phyloP scores from a whole-genome alignment of 2,888 invertebrate genomes.

The Diarsia dahlii region DNA sequence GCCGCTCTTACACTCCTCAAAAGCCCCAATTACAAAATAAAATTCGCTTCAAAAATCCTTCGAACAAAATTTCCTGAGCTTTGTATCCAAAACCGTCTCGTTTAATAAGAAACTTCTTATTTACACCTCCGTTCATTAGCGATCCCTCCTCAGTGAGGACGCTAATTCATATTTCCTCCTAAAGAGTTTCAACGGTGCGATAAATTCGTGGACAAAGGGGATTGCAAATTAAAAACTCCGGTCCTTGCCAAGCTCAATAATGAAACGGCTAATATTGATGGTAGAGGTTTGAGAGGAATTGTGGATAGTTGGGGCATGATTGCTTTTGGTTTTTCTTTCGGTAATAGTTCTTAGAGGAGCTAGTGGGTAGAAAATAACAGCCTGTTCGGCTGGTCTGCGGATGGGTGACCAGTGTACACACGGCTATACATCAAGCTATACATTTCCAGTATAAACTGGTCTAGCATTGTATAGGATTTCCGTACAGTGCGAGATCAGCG shows the following conservation, averaged over 20 bases:
- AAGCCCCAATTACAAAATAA: constrained; percentile 44
- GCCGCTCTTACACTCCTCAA: not conserved
- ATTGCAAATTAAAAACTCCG: constrained; percentile 87
- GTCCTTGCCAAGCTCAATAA: constrained; percentile 81
- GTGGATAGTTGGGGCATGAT: constrained; percentile 30
- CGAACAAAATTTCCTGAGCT: constrained; percentile 55
- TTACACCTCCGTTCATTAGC: constrained; percentile 77
- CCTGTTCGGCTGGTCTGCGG: too few species aligned
- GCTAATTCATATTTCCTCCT: constrained; percentile 87
- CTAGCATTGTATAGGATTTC: too few species aligned
- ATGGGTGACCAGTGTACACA: too few species aligned
- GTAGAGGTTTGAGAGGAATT: constrained; percentile 67
- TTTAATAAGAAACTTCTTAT: constrained; percentile 69
- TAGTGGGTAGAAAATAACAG: too few species aligned
- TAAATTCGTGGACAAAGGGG: constrained; percentile 86
- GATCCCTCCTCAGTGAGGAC: constrained; percentile 77
- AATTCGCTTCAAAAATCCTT: constrained; percentile 26
- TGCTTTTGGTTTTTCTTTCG: too few species aligned
- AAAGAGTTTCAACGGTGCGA: constrained; percentile 83
- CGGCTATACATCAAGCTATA: too few species aligned
- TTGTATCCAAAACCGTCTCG: constrained; percentile 60
- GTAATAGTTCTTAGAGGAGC: too few species aligned
- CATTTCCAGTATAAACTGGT: too few species aligned
- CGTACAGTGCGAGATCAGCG: too few species aligned
- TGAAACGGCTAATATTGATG: constrained; percentile 70